Evolutionary conservation across 2,113 vertebrate genomes (phyloP), one percentile per base, ranked within the genome.

Genomic region (Tragulus kanchil): DNA sequence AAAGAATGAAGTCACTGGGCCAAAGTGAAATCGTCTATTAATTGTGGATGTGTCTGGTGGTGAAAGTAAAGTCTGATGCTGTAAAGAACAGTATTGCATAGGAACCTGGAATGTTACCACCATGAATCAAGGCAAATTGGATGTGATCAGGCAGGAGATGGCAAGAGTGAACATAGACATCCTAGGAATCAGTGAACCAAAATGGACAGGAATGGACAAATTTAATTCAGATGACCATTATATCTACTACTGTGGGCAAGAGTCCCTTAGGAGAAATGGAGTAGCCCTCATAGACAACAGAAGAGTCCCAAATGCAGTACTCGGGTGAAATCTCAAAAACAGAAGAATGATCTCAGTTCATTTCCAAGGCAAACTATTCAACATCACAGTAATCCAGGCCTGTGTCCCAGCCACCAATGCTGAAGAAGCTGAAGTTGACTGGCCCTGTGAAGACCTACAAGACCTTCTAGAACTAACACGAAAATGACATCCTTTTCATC

Each of bases 21-120:
- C 69, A 73, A 13, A 45, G 69, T 73, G 69, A 19, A 45, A 73
- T 23, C 23, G 36, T 6, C 0, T 10, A 36, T 73, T 36, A 45
- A 36, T 13, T 6, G 19, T 25, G 36, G 36, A 13, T 73, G 69
- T 73, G 36, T 73, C 69, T 73, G 25, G 36, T 73, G 23, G 36
- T 73, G 5, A 73, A 45, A 45, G 36, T 73, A 36, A 71, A 71
- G 69, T 71, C 19, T 71, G 69, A 71, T 3, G 36, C 69, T 71
- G 5, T 45, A 45, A 71, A 71, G 69, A 71, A 71, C 19, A 45
- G 0, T 23, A 23, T 36, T 71, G 69, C 0, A 0, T 11, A 6
- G 19, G 69, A 71, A 45, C 42, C 36, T 71, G 69, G 36, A 23
- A 25, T 23, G 69, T 45, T 71, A 45, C 36, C 19, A 12, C 36